Evolutionary conservation across 2,888 invertebrate species (phyloP), one percentile per base, ranked within the genome.

Genomic region (Eupithecia subfuscata): DNA sequence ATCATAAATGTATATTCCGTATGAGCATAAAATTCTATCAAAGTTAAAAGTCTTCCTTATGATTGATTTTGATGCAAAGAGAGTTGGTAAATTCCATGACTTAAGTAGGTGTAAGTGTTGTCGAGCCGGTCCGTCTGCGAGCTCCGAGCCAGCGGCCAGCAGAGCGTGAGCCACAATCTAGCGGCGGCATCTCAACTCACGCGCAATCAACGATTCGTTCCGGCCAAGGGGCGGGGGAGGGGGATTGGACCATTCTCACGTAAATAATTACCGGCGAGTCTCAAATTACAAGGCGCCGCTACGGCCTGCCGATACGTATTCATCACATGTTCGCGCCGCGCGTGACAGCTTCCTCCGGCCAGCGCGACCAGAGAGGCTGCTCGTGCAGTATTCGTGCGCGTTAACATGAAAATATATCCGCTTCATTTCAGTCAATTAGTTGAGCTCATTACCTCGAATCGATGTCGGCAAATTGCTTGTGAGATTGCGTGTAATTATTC

Each of bases 251-350:
- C 92, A 92, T 92, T 94, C 94, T 94, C 93, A 94, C 94, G 94
- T 94, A 94, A 94, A 95, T 94, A 95, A 94, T 95, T 94, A 94
- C 92, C 91, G 92, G 92, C 91, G 89, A 91, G 89, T 89, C 86
- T 93, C 92, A 94, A 93, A 95, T 95, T 95, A 95, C 94, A 94
- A 94, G 94, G 93, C 92, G 93, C 92, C 92, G 93, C 88, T 83
- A 84, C 86, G 81, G 90, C 88, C 91, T 90, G 91, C 92, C 93
- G 92, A 92, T 94, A 92, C 90, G 90, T 92, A 92, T 92, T 91
- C 94, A 92, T 93, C 94, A 92, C 91, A 86, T 93, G 93, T 91
- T 93, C 90, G 89, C 91, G 87, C 91, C 89, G 92, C 91, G 91
- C 93, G 91, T 93, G 93, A 93, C 94, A 93, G 92, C 93, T 94